Conservation (phyloP, 2,888 invertebrate genomes). For the Eurytoma californica region DNA sequence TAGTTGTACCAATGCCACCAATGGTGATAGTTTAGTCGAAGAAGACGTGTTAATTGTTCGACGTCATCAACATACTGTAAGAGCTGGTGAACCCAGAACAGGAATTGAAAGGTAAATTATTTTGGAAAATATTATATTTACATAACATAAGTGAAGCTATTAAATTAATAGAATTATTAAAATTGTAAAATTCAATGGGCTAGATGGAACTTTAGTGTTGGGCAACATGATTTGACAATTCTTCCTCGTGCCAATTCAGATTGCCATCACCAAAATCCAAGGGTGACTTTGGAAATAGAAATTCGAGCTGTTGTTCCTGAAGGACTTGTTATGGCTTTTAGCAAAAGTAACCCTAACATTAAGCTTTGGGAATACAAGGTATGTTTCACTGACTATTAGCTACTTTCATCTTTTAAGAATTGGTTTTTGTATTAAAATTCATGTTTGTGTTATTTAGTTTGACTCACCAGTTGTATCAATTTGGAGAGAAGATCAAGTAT, state of each 20-base stretch:
- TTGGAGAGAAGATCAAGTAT: conserved; percentile 84
- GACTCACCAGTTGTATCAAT: conserved; percentile 90
- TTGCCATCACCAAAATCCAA: conserved; percentile 72
- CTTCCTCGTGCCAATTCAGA: conserved; percentile 74
- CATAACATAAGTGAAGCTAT: conserved; percentile 12
- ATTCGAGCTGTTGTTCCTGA: conserved; percentile 84
- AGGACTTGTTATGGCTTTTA: conserved; percentile 83
- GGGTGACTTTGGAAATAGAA: conserved; percentile 73
- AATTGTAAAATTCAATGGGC: conserved; percentile 4
- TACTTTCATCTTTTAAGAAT: neutral
- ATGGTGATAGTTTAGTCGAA: conserved; percentile 74
- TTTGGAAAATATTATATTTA: conserved; percentile 35
- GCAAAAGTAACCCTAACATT: conserved; percentile 77
- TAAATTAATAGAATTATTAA: conserved; percentile 26
- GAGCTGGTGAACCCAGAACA: conserved; percentile 91
- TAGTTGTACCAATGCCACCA: conserved; percentile 84
- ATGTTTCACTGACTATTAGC: conserved; percentile 48
- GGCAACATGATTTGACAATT: conserved; percentile 87
- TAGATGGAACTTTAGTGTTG: conserved; percentile 97
- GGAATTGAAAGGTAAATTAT: conserved; percentile 85
- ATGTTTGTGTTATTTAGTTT: conserved; percentile 77
- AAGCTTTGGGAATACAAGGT: conserved; percentile 88
- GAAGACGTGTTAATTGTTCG: conserved; percentile 85
- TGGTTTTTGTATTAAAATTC: conserved; percentile 9
- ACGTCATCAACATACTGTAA: conserved; percentile 89